A percentile compares a stretch with the other conserved stretches of the same genome.
These are phyloP conservation scores for Armadillidium nasatum DNA, from an alignment of 1,140 invertebrate genomes.

Conservation along the genomic window DNA sequence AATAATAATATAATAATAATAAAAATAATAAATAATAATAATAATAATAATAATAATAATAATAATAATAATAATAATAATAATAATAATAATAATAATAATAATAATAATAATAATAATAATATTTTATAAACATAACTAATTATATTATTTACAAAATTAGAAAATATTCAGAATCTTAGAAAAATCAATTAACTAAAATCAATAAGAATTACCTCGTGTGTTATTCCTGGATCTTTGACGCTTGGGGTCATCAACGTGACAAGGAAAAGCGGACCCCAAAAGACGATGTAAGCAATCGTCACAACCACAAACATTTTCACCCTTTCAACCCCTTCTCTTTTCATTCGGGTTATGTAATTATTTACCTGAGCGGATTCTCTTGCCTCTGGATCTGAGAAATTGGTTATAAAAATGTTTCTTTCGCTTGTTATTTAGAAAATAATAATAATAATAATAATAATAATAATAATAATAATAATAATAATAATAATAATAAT, in stretches of 20 bases:
- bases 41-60: no score
- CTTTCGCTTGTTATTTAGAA: no score
- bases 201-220: constrained; percentile 33
- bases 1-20: no score
- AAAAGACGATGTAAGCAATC: constrained; percentile 76
- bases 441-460: neutral
- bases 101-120: neutral
- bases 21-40: no score
- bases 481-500: neutral
- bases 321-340: constrained; percentile 54
- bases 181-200: no score
- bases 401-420: neutral
- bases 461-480: neutral
- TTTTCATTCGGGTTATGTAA: constrained; percentile 69
- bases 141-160: no score
- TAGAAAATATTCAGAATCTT: no score
- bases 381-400: constrained; percentile 44
- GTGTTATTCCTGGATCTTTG: constrained; percentile 42
- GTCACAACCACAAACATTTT: constrained; percentile 80
- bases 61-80: no score
- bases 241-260: constrained; percentile 57
- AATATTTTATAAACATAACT: no score
- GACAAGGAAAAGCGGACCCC: constrained; percentile 81
- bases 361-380: constrained; percentile 71
- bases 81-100: neutral